phyloP scores from a whole-genome alignment of 2,888 invertebrate species.

The Microplitis manilae region DNA sequence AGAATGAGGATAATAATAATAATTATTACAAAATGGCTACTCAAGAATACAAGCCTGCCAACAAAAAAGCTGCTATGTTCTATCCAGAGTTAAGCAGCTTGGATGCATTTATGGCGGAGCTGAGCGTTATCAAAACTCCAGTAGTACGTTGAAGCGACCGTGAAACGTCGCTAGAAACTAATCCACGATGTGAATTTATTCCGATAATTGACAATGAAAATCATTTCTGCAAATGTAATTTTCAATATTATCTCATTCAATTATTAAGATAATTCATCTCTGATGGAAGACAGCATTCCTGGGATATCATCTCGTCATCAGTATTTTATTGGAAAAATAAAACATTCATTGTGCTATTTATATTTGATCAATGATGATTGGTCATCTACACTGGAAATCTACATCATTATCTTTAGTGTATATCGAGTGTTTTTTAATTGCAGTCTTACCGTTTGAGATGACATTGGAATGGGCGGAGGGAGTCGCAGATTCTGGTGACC shows the following conservation, averaged over 20 bases:
- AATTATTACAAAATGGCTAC: conserved; percentile 18
- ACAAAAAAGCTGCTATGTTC: conserved; percentile 56
- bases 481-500: conserved; percentile 53
- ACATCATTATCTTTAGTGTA: conserved; percentile 59
- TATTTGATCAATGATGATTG: neutral
- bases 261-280: neutral
- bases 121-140: conserved; percentile 75
- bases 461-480: conserved; percentile 56
- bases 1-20: conserved; percentile 33
- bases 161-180: conserved; percentile 1
- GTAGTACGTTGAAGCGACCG: conserved; percentile 68
- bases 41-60: neutral
- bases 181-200: neutral
- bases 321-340: neutral
- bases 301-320: neutral
- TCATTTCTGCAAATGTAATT: neutral
- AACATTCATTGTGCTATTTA: neutral
- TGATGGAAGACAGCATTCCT: neutral
- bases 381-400: conserved; percentile 31
- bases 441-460: conserved; percentile 69
- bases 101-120: conserved; percentile 78
- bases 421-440: conserved; percentile 68
- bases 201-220: conserved; percentile 12
- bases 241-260: neutral
- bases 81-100: conserved; percentile 77